Base-by-base conservation (phyloP, 2,797 vertebrate genomes). In the Cossypha caffra region DNA sequence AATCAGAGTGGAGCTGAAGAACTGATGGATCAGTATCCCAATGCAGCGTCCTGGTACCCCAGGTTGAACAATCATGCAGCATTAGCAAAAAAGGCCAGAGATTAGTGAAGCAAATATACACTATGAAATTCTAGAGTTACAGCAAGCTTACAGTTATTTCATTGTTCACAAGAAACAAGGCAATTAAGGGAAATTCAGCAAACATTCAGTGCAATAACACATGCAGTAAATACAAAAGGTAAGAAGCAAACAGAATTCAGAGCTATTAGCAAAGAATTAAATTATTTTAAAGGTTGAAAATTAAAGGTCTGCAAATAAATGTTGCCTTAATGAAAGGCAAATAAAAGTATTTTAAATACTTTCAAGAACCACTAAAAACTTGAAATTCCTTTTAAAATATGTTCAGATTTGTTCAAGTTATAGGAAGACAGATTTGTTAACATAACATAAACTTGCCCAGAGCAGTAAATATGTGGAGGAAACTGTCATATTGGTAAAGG, bases 21-120 rank as follows among this genome's bases (percentile, higher is more conserved):
- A 99, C 99, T 98, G 99, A 99, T 95, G 99, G 99, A 98, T 99
- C 99, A 99, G 99, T 99, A 98, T 99, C 99, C 99, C 99, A 99
- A 97, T 99, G 99, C 98, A 99, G 99, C 98, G 99, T 99, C 99
- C 99, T 99, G 99, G 98, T 98, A 97, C 84, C 94, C 95, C 92
- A 98, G 99, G 99, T 99, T 98, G 98, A 98, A 98, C 98, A 99
- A 98, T 98, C 98, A 98, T 98, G 99, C 98, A 98, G 98, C 98
- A 98, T 99, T 99, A 99, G 98, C 98, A 98, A 98, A 98, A 98
- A 98, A 98, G 97, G 98, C 90, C 97, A 98, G 93, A 98, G 95
- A 97, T 98, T 98, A 98, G 98, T 98, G 88, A 98, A 98, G 97
- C 98, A 98, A 98, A 98, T 95, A 98, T 73, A 97, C 38, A 90